Base-by-base conservation (phyloP, 2,888 invertebrate species). In the Phortica magna region DNA sequence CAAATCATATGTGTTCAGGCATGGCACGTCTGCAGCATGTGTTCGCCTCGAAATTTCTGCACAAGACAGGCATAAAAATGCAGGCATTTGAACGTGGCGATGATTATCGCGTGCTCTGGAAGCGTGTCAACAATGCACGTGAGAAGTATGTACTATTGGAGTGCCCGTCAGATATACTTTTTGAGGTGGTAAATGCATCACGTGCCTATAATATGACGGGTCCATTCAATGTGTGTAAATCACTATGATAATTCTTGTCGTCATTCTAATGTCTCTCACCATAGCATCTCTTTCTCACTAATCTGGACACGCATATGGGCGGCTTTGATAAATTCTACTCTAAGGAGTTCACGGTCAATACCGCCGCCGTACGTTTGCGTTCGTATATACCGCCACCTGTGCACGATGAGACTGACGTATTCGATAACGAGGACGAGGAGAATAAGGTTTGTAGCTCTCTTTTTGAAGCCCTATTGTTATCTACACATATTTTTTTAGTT, bases 131-230 rank as follows among this genome's bases (percentile, higher is more conserved):
- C 74, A 94, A 95, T 73, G 93, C 94, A 0, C 94, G 94, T 31
- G 95, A 95, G 85, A 94, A 93, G 79, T 95, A 95, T 86, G 95
- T 98, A 68, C 92, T 98, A 22, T 87, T 98, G 39, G 97, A 97
- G 89, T 96, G 97, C 87, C 93, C 94, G 9, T 91, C 94, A 0
- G 94, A 95, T 59, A 94, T 94, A 82, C 93, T 96, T 61, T 88
- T 93, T 14, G 93, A 94, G 48, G 94, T 96, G 68, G 92, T 96
- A 78, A 93, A 93, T 73, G 88, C 89, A 7, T 90, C 92, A 0
- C 83, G 85, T 7, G 77, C 64, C 12, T 92, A 84, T n/a, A 91
- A 91, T 77, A 91, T 91, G 91, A 92, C 92, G 0, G 89, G 88
- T 0, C 80, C 88, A 0, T 91, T 91, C 74, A 91, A 91, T 84